Evolutionary conservation across 2,797 vertebrate genomes (phyloP).

Genomic region (Melanotaenia trifasciata): DNA sequence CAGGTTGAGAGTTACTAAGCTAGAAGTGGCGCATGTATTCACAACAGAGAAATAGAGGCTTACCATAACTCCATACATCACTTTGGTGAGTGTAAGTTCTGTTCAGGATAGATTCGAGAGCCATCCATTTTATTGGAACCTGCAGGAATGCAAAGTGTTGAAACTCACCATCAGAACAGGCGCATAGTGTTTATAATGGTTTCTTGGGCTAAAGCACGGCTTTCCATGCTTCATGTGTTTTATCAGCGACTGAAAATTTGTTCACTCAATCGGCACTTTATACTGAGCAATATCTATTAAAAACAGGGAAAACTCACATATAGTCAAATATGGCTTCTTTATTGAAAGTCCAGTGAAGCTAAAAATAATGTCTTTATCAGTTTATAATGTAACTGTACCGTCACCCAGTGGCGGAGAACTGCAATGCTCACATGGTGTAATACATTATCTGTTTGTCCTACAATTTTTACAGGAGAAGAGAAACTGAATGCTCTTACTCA

Average conservation of each 20-base stretch:
- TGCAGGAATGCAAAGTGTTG: conserved; percentile 52
- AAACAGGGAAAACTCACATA: neutral
- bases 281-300: neutral
- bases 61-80: conserved; percentile 99
- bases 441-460: neutral
- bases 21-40: neutral
- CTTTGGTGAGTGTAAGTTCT: conserved; percentile 98
- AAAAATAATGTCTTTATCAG: neutral
- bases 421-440: neutral
- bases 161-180: neutral
- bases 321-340: too few species aligned
- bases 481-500: neutral
- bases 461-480: neutral
- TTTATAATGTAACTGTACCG: conserved; percentile 18
- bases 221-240: neutral
- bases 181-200: neutral
- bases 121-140: conserved; percentile 99
- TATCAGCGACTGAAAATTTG: neutral
- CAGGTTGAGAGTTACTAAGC: conserved; percentile 3
- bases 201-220: neutral
- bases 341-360: too few species aligned
- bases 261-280: neutral
- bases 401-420: conserved; percentile 34
- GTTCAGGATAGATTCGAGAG: conserved; percentile 96
- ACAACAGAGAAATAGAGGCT: conserved; percentile 56